Percentiles rank a stretch among this genome's conserved stretches.
Evolutionary conservation across 2,888 invertebrate genomes (phyloP).

Genomic region (Drosophila nigritarsus): DNA sequence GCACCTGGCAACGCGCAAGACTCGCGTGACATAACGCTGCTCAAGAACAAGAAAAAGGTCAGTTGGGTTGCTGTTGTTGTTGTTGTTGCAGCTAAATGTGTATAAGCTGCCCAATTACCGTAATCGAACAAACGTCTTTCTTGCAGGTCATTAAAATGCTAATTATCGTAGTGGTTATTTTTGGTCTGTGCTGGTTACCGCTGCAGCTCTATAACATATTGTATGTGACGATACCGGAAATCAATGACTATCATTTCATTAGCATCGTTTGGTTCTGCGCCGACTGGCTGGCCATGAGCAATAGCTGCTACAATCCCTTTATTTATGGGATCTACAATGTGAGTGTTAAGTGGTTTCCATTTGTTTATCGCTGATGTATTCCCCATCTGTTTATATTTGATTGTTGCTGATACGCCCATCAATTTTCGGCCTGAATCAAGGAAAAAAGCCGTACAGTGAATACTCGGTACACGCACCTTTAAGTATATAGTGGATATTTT

Average conservation of each 20-base stretch:
- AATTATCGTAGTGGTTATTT: slow-evolving; percentile 92
- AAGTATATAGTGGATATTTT: not conserved
- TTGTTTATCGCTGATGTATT: not conserved
- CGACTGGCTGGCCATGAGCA: slow-evolving; percentile 95
- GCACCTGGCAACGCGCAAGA: slow-evolving; percentile 93
- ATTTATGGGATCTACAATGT: slow-evolving; percentile 96
- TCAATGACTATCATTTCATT: slow-evolving; percentile 92
- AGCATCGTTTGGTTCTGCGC: slow-evolving; percentile 94
- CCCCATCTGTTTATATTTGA: not conserved
- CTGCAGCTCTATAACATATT: slow-evolving; percentile 91
- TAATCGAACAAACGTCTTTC: slow-evolving; percentile 1
- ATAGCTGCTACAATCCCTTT: slow-evolving; percentile 95
- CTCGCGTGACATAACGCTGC: slow-evolving; percentile 91
- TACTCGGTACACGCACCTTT: not conserved
- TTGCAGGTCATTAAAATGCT: slow-evolving; percentile 94
- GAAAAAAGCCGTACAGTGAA: not conserved
- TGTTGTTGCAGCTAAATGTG: not conserved
- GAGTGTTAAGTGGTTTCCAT: slow-evolving; percentile 84
- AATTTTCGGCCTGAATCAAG: not conserved
- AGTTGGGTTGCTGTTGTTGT: not conserved
- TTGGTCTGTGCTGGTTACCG: slow-evolving; percentile 94
- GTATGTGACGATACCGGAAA: slow-evolving; percentile 89
- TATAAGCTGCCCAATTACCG: not conserved
- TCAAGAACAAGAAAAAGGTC: slow-evolving; percentile 94
- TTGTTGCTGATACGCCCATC: not conserved